phyloP scores from a whole-genome alignment of 2,797 vertebrate species.

The Oryzias dopingdopingensis region DNA sequence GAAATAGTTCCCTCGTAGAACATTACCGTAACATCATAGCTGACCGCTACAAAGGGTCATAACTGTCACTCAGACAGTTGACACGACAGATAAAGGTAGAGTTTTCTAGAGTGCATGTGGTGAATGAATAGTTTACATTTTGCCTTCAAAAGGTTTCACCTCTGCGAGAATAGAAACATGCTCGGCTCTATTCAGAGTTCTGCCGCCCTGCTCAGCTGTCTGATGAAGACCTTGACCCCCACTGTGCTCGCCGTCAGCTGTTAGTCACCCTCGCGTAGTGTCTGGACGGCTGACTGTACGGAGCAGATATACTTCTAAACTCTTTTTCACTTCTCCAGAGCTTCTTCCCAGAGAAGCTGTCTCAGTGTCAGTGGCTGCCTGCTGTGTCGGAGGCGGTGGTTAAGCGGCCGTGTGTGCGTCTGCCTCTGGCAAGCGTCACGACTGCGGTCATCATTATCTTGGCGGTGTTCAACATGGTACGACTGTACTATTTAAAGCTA shows the following conservation, averaged over 20 bases:
- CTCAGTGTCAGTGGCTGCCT: conserved; percentile 73
- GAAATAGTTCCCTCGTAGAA: no score
- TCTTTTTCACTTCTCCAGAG: conserved; percentile 67
- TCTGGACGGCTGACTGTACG: conserved; percentile 25
- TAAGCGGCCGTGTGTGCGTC: conserved; percentile 83
- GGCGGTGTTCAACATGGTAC: conserved; percentile 89
- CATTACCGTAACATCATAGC: no score
- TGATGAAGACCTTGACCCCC: conserved; percentile 20
- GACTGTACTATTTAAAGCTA: conserved; percentile 36
- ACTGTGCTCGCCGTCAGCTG: conserved; percentile 46
- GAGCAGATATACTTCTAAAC: conserved; percentile 11
- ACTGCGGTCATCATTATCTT: conserved; percentile 82
- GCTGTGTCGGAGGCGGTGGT: conserved; percentile 85
- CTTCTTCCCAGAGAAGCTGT: conserved; percentile 78
- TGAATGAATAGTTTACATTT: no score
- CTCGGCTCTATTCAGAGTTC: no score
- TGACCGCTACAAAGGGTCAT: no score
- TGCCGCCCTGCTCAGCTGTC: neutral
- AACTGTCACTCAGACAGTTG: no score
- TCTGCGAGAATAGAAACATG: no score
- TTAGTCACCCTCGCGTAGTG: conserved; percentile 23
- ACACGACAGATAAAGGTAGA: no score
- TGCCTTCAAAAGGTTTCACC: no score
- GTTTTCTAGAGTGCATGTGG: no score
- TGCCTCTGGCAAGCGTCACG: conserved; percentile 83